Percentiles rank a stretch among this genome's conserved stretches.
Evolutionary conservation across 2,113 vertebrate species (phyloP).

Genomic region (Hymenochirus boettgeri): DNA sequence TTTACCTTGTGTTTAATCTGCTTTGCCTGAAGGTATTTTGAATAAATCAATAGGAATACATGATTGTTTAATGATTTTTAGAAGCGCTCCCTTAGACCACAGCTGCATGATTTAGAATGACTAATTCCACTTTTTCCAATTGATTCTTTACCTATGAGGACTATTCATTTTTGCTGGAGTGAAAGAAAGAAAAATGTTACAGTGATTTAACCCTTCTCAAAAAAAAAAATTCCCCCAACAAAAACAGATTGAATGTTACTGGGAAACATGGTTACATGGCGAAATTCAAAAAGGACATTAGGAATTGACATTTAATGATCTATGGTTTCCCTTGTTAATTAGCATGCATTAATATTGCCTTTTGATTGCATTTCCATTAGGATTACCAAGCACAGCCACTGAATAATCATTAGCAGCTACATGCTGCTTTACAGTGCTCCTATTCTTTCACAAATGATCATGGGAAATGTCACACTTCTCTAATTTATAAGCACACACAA

Average conservation of each 20-base stretch:
- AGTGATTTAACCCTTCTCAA: constrained; percentile 27
- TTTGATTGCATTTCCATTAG: neutral
- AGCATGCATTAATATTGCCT: neutral
- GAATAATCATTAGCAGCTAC: neutral
- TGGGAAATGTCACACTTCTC: neutral
- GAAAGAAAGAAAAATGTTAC: constrained; percentile 45
- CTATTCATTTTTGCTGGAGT: constrained; percentile 69
- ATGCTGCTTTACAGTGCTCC: neutral
- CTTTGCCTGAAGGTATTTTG: constrained; percentile 96
- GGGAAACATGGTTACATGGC: neutral
- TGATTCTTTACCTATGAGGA: constrained; percentile 64
- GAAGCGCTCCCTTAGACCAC: constrained; percentile 93
- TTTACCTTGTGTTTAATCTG: constrained; percentile 94
- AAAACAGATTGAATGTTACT: neutral
- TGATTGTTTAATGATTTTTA: constrained; percentile 99
- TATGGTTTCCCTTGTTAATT: neutral
- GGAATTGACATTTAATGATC: constrained; percentile 1
- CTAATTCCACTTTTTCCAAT: constrained; percentile 98
- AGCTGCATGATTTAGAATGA: constrained; percentile 97
- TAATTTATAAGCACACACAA: neutral
- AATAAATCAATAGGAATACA: constrained; percentile 99
- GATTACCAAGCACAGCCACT: neutral
- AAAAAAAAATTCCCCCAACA: neutral
- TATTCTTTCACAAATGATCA: neutral
- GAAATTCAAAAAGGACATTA: neutral